phyloP scores from a whole-genome alignment of 1,140 invertebrate species.

The Diabrotica virgifera region DNA sequence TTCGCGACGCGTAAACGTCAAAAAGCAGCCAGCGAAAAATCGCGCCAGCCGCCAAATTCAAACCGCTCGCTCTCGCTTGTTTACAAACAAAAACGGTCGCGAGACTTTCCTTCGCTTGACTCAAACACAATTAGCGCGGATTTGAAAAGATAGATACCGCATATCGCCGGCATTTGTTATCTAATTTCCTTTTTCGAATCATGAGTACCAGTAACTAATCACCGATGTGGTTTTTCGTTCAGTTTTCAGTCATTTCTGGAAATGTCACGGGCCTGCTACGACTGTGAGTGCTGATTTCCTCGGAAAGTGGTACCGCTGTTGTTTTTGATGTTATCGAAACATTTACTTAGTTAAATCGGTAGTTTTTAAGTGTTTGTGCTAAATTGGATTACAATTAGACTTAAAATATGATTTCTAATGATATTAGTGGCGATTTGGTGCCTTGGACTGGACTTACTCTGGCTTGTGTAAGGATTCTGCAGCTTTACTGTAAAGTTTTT shows the following conservation, averaged over 20 bases:
- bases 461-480: conserved; percentile 74
- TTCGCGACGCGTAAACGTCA: conserved; percentile 24
- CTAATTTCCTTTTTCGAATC: neutral
- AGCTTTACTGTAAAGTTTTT: conserved; percentile 81
- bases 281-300: no score
- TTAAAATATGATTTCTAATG: conserved; percentile 23
- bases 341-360: no score
- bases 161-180: neutral
- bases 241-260: no score
- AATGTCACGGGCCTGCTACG: conserved; percentile 10
- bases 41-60: conserved; percentile 28
- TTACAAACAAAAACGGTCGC: conserved; percentile 22
- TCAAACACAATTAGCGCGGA: conserved; percentile 13
- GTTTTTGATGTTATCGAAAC: no score
- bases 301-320: no score
- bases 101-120: conserved; percentile 9
- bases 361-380: no score
- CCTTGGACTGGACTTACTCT: conserved; percentile 76
- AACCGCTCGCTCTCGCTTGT: conserved; percentile 21
- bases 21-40: conserved; percentile 22
- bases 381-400: no score
- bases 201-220: neutral
- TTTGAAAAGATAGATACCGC: neutral
- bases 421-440: conserved; percentile 27
- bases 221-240: conserved; percentile 14